Percentiles rank a stretch among this genome's conserved stretches.
These are phyloP conservation scores for Scyliorhinus canicula DNA, from an alignment of 2,797 vertebrate genomes.

Conservation along the genomic window DNA sequence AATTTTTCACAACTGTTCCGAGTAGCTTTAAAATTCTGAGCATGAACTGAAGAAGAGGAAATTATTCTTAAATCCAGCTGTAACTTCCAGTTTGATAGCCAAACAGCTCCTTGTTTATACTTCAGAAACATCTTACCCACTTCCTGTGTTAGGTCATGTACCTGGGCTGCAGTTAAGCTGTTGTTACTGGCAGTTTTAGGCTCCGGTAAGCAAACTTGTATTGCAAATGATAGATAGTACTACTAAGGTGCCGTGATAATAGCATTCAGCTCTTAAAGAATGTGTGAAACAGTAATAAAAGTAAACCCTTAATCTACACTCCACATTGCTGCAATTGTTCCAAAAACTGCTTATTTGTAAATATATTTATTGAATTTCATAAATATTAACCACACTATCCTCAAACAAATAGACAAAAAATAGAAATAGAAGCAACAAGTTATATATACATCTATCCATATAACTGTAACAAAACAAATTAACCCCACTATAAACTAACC, in stretches of 20 bases:
- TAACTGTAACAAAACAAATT: too few species aligned
- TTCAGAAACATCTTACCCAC: neutral
- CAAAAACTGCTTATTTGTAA: too few species aligned
- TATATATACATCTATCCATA: too few species aligned
- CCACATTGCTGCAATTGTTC: neutral
- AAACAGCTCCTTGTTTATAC: neutral
- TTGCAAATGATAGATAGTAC: neutral
- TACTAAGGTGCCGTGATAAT: neutral
- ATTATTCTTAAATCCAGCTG: neutral
- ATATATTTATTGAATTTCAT: too few species aligned
- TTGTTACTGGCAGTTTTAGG: neutral
- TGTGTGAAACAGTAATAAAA: neutral
- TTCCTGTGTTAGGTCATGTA: neutral
- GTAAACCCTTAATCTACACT: neutral
- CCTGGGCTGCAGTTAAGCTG: neutral
- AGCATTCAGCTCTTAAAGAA: neutral
- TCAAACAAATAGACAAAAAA: too few species aligned
- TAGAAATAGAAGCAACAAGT: too few species aligned
- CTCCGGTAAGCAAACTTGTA: neutral
- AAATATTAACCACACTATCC: too few species aligned
- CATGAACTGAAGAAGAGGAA: neutral
- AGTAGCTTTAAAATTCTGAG: neutral
- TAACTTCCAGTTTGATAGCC: neutral
- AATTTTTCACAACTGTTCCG: neutral
- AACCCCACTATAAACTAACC: too few species aligned